A percentile compares a stretch with the other conserved stretches of the same genome.
These are phyloP conservation scores for Thaumetopoea pityocampa DNA, from an alignment of 1,140 invertebrate species.

Conservation along the genomic window DNA sequence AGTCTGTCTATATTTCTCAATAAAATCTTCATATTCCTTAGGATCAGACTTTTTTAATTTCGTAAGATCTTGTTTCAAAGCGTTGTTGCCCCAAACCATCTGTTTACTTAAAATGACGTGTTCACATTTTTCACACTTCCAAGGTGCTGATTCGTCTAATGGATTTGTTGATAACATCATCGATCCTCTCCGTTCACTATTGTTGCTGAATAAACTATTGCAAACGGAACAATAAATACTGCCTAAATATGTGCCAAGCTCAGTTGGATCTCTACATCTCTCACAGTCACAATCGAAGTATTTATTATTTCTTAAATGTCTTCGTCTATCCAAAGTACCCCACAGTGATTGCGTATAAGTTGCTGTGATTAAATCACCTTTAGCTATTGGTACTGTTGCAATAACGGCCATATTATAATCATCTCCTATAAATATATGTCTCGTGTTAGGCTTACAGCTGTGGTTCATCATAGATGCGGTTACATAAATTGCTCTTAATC, in stretches of 20 bases:
- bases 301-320: conserved; percentile 79
- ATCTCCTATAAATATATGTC: conserved; percentile 76
- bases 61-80: conserved; percentile 78
- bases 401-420: conserved; percentile 76
- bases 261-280: conserved; percentile 80
- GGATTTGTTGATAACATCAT: conserved; percentile 78
- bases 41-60: conserved; percentile 76
- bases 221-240: conserved; percentile 79
- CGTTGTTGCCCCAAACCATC: conserved; percentile 77
- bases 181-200: conserved; percentile 34
- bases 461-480: conserved; percentile 80
- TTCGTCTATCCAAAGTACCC: conserved; percentile 79
- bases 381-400: conserved; percentile 79
- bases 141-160: conserved; percentile 75
- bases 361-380: conserved; percentile 79
- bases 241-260: conserved; percentile 79
- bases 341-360: conserved; percentile 82
- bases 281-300: conserved; percentile 80
- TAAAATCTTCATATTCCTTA: conserved; percentile 77
- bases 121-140: conserved; percentile 80
- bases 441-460: conserved; percentile 80
- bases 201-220: conserved; percentile 61
- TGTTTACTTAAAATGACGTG: conserved; percentile 75
- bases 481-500: conserved; percentile 78
- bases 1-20: conserved; percentile 76